Conservation (phyloP, 2,113 vertebrate species). For the Centropus bengalensis region DNA sequence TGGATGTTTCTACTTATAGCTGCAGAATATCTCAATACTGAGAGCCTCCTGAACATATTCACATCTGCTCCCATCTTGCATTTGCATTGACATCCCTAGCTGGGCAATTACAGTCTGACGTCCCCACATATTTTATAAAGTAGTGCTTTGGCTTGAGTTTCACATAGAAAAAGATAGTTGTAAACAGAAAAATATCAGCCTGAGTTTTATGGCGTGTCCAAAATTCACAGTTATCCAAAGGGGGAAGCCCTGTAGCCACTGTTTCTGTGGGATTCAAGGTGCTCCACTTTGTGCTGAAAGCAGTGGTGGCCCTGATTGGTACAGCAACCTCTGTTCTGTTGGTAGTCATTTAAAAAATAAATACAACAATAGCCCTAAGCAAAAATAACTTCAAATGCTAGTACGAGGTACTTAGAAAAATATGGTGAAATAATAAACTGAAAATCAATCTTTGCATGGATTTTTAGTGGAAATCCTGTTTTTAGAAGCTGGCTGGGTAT, state of each 20-base stretch:
- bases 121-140: neutral
- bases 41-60: neutral
- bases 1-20: neutral
- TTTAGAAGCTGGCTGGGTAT: neutral
- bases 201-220: neutral
- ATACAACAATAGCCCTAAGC: neutral
- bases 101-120: neutral
- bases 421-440: neutral
- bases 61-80: neutral
- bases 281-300: neutral
- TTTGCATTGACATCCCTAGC: neutral
- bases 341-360: neutral
- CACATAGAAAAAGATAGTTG: neutral
- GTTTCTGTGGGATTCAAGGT: neutral
- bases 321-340: neutral
- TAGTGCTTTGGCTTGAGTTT: neutral
- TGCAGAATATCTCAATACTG: neutral
- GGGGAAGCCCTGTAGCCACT: neutral
- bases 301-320: neutral
- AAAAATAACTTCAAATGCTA: neutral
- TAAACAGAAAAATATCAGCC: neutral
- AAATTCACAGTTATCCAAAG: neutral
- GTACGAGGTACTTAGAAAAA: neutral
- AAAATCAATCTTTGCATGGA: neutral
- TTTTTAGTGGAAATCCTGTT: neutral